phyloP scores from a whole-genome alignment of 2,888 invertebrate genomes.

The Oxytorus armatus region DNA sequence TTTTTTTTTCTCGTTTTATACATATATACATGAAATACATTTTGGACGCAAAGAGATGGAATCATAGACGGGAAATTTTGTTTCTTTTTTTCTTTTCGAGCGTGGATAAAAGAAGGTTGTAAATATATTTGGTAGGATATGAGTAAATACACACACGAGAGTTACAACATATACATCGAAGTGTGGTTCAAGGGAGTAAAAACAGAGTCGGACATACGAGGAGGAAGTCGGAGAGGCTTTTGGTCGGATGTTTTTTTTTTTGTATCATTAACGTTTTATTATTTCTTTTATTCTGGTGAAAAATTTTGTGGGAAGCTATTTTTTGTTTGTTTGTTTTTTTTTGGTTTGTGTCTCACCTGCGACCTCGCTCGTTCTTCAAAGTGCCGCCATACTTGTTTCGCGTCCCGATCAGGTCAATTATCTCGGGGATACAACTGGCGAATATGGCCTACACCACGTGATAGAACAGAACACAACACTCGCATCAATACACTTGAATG shows the following conservation, averaged over 20 bases:
- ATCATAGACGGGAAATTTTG: constrained; percentile 11
- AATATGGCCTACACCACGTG: constrained; percentile 96
- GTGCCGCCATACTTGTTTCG: constrained; percentile 99
- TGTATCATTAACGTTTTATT: constrained; percentile 73
- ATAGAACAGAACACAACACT: constrained; percentile 84
- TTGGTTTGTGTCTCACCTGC: constrained; percentile 95
- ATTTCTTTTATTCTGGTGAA: constrained; percentile 82
- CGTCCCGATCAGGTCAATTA: constrained; percentile 99
- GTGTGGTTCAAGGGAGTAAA: constrained; percentile 19
- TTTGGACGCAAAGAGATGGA: neutral
- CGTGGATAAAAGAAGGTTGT: neutral
- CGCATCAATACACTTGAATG: constrained; percentile 84
- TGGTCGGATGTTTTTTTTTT: constrained; percentile 52
- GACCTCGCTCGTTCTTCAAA: constrained; percentile 99
- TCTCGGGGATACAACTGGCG: constrained; percentile 99
- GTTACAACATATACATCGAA: constrained; percentile 58
- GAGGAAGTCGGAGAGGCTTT: constrained; percentile 51
- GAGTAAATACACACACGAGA: constrained; percentile 40
- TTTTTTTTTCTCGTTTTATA: too few species aligned
- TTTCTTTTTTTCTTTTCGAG: neutral
- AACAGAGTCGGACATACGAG: constrained; percentile 13
- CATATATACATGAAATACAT: neutral
- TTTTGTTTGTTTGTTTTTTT: constrained; percentile 64
- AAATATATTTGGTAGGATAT: neutral
- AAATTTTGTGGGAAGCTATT: constrained; percentile 86